Evolutionary conservation across 2,113 vertebrate species (phyloP).

Genomic region (Plectropomus leopardus): DNA sequence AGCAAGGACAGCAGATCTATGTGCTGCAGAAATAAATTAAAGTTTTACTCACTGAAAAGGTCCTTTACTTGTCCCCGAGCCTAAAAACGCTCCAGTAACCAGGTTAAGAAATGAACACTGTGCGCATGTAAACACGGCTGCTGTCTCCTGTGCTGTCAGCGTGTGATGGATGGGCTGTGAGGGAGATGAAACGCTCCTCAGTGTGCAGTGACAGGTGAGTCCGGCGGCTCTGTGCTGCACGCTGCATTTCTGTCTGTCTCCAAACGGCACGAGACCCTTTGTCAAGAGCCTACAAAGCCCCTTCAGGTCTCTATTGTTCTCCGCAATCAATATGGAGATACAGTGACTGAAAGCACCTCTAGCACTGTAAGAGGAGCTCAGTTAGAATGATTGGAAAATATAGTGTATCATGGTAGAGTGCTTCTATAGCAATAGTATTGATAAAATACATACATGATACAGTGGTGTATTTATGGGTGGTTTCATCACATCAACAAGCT

Average conservation of each 20-base stretch:
- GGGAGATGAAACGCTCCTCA: conserved; percentile 63
- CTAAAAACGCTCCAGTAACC: conserved; percentile 13
- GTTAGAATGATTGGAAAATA: conserved; percentile 37
- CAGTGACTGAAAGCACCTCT: not conserved
- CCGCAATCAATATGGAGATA: conserved; percentile 54
- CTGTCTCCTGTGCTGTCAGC: conserved; percentile 62
- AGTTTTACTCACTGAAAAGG: not conserved
- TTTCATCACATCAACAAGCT: too few species aligned
- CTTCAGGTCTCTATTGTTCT: conserved; percentile 56
- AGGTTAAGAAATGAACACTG: conserved; percentile 31
- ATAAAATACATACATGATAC: not conserved
- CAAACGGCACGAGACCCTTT: conserved; percentile 14
- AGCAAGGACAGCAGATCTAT: not conserved
- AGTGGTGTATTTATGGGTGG: not conserved
- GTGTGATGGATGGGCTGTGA: conserved; percentile 66
- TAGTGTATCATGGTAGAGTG: not conserved
- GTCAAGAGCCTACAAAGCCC: conserved; percentile 53
- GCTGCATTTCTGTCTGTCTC: conserved; percentile 33
- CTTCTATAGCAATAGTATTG: not conserved
- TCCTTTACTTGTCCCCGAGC: conserved; percentile 2
- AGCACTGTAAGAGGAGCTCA: conserved; percentile 32
- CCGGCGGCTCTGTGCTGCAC: conserved; percentile 32
- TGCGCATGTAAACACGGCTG: conserved; percentile 47
- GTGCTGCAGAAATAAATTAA: not conserved
- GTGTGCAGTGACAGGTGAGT: conserved; percentile 59